Base-by-base conservation (phyloP, 2,888 invertebrate genomes). In the Polyploca ridens region DNA sequence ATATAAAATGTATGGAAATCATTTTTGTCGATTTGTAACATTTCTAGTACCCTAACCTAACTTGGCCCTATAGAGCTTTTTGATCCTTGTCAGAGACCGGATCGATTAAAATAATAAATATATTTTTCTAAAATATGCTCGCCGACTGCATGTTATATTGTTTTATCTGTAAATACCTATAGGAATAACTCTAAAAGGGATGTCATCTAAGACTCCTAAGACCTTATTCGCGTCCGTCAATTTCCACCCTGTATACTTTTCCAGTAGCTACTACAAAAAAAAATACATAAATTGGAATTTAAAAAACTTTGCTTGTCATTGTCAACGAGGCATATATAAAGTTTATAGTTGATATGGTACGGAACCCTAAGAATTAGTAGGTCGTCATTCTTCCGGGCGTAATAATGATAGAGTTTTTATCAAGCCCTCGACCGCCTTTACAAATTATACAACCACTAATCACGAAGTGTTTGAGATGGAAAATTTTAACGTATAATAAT, bases 321-420 rank as follows among this genome's bases (percentile, higher is more conserved):
- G 44, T 41, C 10, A 10, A 7, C 41, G 41, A 41, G 11, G 6
- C 3, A 1, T 13, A 44, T 44, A 5, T 13, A 16, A 49, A 49
- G 7, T 49, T 49, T 49, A 16, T 49, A 14, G 54, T 10, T 49
- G 16, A 54, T 7, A 1, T 54, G 14, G 10, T 54, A 54, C 54
- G 16, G 54, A 54, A 54, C n/a, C 54, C 54, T 54, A 54, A 54
- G 10, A 54, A 54, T 19, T 54, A 19, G 16, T 54, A 54, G 54
- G 54, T 54, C 54, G 54, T 54, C 54, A 54, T 19, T 54, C 54
- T 54, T 54, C 54, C 54, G 54, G 54, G 54, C 54, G 54, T 54
- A n/a, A 54, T 54, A 54, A 54, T 19, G 54, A 19, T 54, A 54
- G 46, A 46, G 54, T 54, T 54, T 54, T 54, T 54, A 54, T 54